Conservation (phyloP, 1,140 invertebrate genomes). For the Caerostris darwini region DNA sequence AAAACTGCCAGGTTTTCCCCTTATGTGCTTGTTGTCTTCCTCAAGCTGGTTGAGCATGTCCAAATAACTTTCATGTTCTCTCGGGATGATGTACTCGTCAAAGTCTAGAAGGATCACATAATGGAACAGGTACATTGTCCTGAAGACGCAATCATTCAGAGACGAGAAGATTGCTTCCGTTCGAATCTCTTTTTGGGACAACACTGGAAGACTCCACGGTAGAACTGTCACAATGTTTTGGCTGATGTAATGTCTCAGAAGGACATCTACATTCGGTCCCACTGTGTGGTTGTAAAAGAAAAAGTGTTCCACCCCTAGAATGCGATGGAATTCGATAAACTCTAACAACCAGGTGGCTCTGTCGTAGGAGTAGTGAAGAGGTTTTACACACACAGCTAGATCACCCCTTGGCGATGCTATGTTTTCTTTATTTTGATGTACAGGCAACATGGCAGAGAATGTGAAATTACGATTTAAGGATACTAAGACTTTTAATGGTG, state of each 20-base stretch:
- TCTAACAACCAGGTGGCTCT: conserved; percentile 89
- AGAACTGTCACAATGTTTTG: conserved; percentile 89
- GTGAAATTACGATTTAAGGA: conserved; percentile 82
- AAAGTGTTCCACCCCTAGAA: conserved; percentile 93
- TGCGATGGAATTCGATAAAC: conserved; percentile 93
- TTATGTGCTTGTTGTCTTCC: conserved; percentile 52
- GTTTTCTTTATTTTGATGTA: conserved; percentile 81
- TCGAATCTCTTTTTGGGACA: conserved; percentile 93
- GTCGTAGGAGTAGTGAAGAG: conserved; percentile 94
- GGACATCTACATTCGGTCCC: conserved; percentile 85
- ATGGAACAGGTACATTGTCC: conserved; percentile 90
- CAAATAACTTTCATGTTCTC: conserved; percentile 59
- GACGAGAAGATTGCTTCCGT: conserved; percentile 95
- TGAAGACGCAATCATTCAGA: conserved; percentile 95
- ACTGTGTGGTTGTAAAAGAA: conserved; percentile 96
- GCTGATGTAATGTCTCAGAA: conserved; percentile 88
- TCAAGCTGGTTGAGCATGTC: conserved; percentile 59
- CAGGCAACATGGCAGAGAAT: conserved; percentile 83
- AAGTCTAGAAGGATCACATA: conserved; percentile 93
- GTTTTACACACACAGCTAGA: conserved; percentile 94
- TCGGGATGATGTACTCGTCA: conserved; percentile 94
- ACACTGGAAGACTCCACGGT: conserved; percentile 92
- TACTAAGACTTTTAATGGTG: conserved; percentile 57
- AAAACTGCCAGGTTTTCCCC: conserved; percentile 81
- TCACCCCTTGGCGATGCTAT: conserved; percentile 79